These are phyloP conservation scores for Galerucella pusilla DNA, from an alignment of 2,888 invertebrate genomes.

Conservation along the genomic window DNA sequence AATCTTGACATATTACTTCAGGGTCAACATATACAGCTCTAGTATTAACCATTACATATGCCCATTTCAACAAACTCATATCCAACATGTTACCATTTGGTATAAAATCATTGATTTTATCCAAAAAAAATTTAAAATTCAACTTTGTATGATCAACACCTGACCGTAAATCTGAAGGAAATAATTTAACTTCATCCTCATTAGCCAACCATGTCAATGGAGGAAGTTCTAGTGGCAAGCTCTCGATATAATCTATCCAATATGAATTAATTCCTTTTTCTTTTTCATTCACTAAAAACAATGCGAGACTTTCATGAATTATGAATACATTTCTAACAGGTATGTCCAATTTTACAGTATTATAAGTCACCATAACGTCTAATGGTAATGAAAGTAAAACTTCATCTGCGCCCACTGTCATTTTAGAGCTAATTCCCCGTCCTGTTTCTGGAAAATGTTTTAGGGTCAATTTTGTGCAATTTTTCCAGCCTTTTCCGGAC, in stretches of 20 bases:
- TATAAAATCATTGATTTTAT: conserved; percentile 66
- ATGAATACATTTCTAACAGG: conserved; percentile 61
- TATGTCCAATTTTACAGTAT: conserved; percentile 41
- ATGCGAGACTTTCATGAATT: conserved; percentile 79
- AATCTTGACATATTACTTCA: conserved; percentile 60
- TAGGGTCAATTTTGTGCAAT: conserved; percentile 69
- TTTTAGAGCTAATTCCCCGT: conserved; percentile 77
- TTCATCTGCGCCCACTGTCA: conserved; percentile 69
- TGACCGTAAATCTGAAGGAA: conserved; percentile 71
- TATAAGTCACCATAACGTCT: conserved; percentile 68
- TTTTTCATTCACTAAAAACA: conserved; percentile 78
- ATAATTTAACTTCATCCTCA: conserved; percentile 66
- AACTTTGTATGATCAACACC: conserved; percentile 68
- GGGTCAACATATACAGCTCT: conserved; percentile 82
- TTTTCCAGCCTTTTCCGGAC: conserved; percentile 67
- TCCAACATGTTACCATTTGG: conserved; percentile 67
- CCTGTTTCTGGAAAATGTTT: conserved; percentile 75
- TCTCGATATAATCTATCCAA: conserved; percentile 75
- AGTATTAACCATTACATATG: conserved; percentile 87
- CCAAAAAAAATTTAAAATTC: conserved; percentile 64
- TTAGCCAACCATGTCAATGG: conserved; percentile 77
- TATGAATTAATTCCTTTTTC: conserved; percentile 68
- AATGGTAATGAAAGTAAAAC: conserved; percentile 72
- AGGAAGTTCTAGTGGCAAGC: conserved; percentile 73
- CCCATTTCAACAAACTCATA: conserved; percentile 76